These are phyloP conservation scores for Dysmachus trigonus DNA, from an alignment of 2,888 invertebrate species.

Conservation along the genomic window DNA sequence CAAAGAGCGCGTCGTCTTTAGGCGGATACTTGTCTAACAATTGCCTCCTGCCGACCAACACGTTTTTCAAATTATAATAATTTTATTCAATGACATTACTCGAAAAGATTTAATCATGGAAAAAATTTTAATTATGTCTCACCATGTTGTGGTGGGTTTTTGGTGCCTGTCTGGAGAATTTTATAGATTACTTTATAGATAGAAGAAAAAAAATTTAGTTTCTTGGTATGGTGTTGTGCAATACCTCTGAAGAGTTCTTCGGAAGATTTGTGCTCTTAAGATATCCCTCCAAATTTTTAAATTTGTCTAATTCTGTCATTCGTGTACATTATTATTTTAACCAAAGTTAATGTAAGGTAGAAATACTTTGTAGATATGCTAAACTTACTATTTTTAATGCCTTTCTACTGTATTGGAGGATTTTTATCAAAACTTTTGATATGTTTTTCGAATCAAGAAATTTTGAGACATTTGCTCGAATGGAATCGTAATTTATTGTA, in stretches of 20 bases:
- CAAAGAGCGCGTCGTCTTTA: background rate
- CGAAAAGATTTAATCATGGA: background rate
- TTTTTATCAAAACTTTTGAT: too few species aligned
- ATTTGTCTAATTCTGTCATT: too few species aligned
- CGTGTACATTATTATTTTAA: too few species aligned
- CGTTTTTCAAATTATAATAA: background rate
- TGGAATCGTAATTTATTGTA: too few species aligned
- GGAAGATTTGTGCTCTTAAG: background rate
- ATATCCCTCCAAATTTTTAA: too few species aligned
- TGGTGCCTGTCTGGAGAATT: background rate
- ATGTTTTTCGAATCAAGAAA: too few species aligned
- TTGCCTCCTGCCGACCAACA: background rate
- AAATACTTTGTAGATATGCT: too few species aligned
- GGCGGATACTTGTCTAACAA: background rate
- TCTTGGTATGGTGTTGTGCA: background rate
- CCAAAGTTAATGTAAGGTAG: too few species aligned
- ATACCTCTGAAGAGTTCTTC: background rate
- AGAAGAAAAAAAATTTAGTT: background rate
- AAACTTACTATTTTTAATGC: too few species aligned
- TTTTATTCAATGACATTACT: background rate
- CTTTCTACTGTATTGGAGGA: too few species aligned
- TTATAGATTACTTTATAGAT: background rate
- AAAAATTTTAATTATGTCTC: background rate
- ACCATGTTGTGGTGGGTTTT: background rate
- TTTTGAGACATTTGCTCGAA: too few species aligned